A percentile compares a stretch with the other conserved stretches of the same genome.
phyloP scores from a whole-genome alignment of 2,888 invertebrate genomes.

The Cecidostiba fungosa region DNA sequence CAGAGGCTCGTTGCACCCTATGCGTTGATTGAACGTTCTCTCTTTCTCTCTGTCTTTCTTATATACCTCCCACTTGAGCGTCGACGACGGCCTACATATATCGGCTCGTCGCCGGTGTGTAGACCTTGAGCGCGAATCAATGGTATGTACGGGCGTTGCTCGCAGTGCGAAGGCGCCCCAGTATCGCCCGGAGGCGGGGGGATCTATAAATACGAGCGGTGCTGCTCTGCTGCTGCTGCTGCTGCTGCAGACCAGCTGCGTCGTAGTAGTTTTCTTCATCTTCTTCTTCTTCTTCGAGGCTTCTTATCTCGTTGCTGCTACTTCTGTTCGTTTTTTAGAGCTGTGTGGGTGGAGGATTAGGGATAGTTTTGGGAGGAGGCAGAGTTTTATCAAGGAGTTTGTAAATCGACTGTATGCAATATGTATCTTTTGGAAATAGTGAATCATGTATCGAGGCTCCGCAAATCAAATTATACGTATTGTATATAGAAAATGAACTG shows the following conservation, averaged over 20 bases:
- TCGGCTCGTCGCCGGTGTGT: conserved; percentile 6
- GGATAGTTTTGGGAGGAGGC: neutral
- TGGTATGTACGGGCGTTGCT: conserved; percentile 50
- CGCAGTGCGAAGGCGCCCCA: conserved; percentile 20
- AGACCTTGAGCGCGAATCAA: conserved; percentile 63
- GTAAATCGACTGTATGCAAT: too few species aligned
- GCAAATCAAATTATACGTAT: too few species aligned
- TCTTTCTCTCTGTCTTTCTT: neutral
- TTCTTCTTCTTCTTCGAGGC: neutral
- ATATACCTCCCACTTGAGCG: neutral
- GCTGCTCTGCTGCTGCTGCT: neutral
- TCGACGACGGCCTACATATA: conserved; percentile 49
- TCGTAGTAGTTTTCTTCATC: neutral
- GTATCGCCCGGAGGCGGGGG: conserved; percentile 8
- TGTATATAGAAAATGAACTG: neutral
- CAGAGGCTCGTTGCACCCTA: conserved; percentile 11
- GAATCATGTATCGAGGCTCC: too few species aligned
- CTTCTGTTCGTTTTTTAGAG: neutral
- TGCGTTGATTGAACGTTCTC: neutral
- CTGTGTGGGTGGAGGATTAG: neutral
- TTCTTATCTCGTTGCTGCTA: neutral
- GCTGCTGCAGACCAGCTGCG: neutral
- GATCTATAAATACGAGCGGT: conserved; percentile 45
- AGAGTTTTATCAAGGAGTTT: too few species aligned
- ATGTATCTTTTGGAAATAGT: too few species aligned